phyloP scores from a whole-genome alignment of 2,888 invertebrate genomes.

The Carpatolechia fugitivella region DNA sequence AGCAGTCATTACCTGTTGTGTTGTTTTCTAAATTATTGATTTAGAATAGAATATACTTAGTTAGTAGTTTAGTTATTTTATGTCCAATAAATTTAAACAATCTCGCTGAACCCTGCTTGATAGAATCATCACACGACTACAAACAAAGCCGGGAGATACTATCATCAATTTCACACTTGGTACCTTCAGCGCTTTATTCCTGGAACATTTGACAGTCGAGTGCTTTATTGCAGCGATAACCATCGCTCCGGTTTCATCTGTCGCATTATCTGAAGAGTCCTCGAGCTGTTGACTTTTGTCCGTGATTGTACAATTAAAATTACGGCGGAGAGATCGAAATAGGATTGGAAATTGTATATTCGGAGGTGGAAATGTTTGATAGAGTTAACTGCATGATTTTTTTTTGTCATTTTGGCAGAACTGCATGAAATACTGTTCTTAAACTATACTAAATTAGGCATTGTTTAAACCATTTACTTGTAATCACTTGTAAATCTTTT shows the following conservation, averaged over 20 bases:
- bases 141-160: conserved; percentile 52
- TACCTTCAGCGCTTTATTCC: conserved; percentile 38
- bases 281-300: conserved; percentile 47
- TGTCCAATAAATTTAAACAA: no score
- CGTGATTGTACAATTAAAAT: conserved; percentile 38
- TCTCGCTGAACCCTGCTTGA: background rate
- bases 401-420: no score
- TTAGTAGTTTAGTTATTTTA: no score
- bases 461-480: no score
- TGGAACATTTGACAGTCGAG: conserved; percentile 49
- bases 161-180: conserved; percentile 71
- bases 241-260: conserved; percentile 55
- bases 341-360: background rate
- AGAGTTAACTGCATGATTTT: no score
- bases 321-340: background rate
- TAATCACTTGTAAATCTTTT: no score
- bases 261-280: conserved; percentile 53
- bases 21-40: background rate
- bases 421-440: no score
- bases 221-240: conserved; percentile 58
- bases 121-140: conserved; percentile 32
- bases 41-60: background rate
- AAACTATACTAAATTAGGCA: no score
- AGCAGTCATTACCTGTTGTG: no score
- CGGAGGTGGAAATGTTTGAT: background rate